phyloP scores from a whole-genome alignment of 2,113 vertebrate species.

The Ellobius talpinus region DNA sequence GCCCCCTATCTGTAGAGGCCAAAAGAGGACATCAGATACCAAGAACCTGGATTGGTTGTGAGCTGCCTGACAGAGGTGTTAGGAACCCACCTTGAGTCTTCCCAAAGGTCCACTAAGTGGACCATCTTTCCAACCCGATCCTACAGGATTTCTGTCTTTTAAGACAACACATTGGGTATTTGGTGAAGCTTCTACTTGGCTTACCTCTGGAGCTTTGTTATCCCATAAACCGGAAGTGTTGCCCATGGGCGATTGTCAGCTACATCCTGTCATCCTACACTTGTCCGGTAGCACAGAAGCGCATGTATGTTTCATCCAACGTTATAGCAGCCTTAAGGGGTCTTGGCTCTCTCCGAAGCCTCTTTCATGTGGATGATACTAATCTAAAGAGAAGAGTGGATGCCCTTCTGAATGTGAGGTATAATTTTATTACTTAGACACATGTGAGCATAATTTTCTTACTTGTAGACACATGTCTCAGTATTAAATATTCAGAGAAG shows the following conservation, averaged over 20 bases:
- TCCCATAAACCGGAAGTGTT: background rate
- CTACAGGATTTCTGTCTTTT: background rate
- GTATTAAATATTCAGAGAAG: background rate
- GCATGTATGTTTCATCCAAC: no score
- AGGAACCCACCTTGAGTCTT: background rate
- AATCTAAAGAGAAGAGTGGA: fast-evolving
- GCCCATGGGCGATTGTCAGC: background rate
- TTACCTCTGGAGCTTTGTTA: background rate
- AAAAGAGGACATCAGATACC: background rate
- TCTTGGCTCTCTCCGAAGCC: fast-evolving
- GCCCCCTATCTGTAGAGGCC: background rate
- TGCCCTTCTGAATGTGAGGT: background rate
- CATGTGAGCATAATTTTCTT: background rate
- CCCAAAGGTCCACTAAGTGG: background rate
- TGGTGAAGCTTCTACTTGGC: background rate
- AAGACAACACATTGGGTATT: background rate
- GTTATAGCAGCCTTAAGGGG: fast-evolving
- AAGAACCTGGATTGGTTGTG: background rate
- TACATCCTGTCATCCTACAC: fast-evolving
- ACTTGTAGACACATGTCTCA: background rate
- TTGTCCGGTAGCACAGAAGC: background rate
- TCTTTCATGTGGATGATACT: fast-evolving
- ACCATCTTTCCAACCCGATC: background rate
- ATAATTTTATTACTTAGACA: background rate
- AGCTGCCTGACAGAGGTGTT: background rate